phyloP scores from a whole-genome alignment of 2,113 vertebrate species.

The Alouatta palliata region DNA sequence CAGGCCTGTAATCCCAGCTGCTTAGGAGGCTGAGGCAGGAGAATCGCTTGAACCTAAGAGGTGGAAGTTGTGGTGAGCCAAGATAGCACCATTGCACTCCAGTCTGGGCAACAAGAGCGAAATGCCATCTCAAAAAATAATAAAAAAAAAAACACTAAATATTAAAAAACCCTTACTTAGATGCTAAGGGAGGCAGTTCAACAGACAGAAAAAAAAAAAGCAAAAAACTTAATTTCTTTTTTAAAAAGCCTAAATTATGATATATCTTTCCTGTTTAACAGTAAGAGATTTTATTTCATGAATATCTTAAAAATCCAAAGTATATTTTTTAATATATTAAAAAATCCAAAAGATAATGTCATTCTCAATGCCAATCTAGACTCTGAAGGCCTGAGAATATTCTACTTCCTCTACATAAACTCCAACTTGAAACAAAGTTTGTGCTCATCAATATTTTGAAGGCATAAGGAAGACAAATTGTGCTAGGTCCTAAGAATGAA shows the following conservation, averaged over 20 bases:
- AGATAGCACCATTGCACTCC: too few relatives aligned
- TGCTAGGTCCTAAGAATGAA: not conserved
- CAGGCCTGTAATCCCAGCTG: too few relatives aligned
- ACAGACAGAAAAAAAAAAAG: conserved; percentile 1
- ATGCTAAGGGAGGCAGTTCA: not conserved
- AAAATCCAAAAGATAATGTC: not conserved
- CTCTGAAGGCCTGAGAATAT: not conserved
- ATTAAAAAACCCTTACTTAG: not conserved
- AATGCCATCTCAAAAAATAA: too few relatives aligned
- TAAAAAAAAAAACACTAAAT: too few relatives aligned
- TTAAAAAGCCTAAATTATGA: not conserved
- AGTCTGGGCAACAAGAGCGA: too few relatives aligned
- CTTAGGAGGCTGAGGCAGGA: too few relatives aligned
- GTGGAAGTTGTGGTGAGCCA: too few relatives aligned
- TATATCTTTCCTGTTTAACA: not conserved
- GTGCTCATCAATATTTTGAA: not conserved
- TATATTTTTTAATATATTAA: too few relatives aligned
- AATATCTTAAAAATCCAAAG: conserved; percentile 24
- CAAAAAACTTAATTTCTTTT: not conserved
- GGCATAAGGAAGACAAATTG: not conserved
- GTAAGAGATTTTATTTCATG: not conserved
- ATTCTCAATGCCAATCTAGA: not conserved
- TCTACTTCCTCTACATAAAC: conserved; percentile 5
- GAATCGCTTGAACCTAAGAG: too few relatives aligned
- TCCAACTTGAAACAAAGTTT: not conserved